Base-by-base conservation (phyloP, 1,140 invertebrate genomes). In the Apis cerana region DNA sequence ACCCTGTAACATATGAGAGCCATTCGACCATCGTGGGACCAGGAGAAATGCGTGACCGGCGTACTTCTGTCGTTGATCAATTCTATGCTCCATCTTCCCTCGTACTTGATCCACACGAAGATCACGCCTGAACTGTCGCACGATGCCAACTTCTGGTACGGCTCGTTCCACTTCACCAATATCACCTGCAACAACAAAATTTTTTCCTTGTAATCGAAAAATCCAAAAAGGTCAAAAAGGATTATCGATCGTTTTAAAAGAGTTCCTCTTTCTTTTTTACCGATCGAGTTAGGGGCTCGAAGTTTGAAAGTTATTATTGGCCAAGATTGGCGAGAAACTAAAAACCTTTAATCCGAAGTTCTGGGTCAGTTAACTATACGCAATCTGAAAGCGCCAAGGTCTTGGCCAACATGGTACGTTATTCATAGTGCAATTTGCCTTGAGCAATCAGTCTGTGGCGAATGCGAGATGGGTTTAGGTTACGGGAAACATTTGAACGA, bases 31-130 rank as follows among this genome's bases (percentile, higher is more conserved):
- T 99, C 99, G 91, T 99, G 99, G 0, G 98, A 99, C 99, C 99
- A 99, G 43, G 98, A 98, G 94, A 99, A 99, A 94, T 99, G 98
- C 27, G 97, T 98, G 52, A 99, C 98, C 64, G 98, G 98, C 1
- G 98, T 99, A 90, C 97, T 99, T 48, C 99, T 95, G 94, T 99
- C 99, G 93, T 99, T 99, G 90, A 99, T 99, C 74, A 99, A 95
- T 94, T 99, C 99, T 86, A 99, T 99, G 80, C 98, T 99, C 99
- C 99, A 99, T 19, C 99, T 95, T 12, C 99, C 98, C 92, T 99
- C 99, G 93, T 99, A 99, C 92, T 99, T 99, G 85, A 99, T 99
- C 99, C 99, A 99, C 10, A 99, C 98, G 94, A 99, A 99, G 90
- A 99, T 99, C 54, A 99, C 98, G 19, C 99, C 99, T 1, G 98